Evolutionary conservation across 2,888 invertebrate species (phyloP), one percentile per base, ranked within the genome.

Genomic region (Drosophila antonietae): DNA sequence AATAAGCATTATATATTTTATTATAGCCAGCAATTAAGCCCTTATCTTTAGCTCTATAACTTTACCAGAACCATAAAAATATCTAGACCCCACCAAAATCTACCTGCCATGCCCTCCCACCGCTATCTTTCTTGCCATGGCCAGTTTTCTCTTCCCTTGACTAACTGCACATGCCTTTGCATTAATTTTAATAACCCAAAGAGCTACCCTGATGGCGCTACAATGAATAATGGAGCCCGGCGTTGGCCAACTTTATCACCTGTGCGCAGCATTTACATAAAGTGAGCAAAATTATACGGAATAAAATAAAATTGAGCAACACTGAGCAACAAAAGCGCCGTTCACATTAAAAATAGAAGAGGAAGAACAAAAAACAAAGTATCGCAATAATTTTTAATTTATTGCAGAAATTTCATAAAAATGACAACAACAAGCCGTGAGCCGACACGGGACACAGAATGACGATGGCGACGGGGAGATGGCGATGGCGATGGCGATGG

Each of bases 331-430:
- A 77, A 83, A 78, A 66, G 77, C 74, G 63, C 60, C 62, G 69
- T 67, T 44, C 62, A 71, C 66, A 74, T 59, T 66, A 70, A 70
- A 66, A 55, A 61, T 69, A 64, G 77, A 75, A 73, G 33, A 39
- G 28, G 23, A 28, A n/a, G n/a, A 15, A 44, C 12, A 33, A 35
- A 43, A 63, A 62, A 73, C 67, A 80, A 78, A 76, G 76, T 79
- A 73, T 66, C 60, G 86, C 83, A 84, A 86, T 87, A 83, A 84
- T 86, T 89, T 88, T 82, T 79, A 85, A 89, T 88, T 86, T 86
- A 86, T 88, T 77, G 82, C 75, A 70, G 79, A 87, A 75, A 82
- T 87, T 87, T 87, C 73, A 80, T 82, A 86, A 87, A 73, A 88
- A 68, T 65, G 65, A 83, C 76, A 77, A 62, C 52, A 28, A 20